A percentile compares a stretch with the other conserved stretches of the same genome.
Evolutionary conservation across 2,888 invertebrate species (phyloP).

Genomic region (Metellina segmentata): DNA sequence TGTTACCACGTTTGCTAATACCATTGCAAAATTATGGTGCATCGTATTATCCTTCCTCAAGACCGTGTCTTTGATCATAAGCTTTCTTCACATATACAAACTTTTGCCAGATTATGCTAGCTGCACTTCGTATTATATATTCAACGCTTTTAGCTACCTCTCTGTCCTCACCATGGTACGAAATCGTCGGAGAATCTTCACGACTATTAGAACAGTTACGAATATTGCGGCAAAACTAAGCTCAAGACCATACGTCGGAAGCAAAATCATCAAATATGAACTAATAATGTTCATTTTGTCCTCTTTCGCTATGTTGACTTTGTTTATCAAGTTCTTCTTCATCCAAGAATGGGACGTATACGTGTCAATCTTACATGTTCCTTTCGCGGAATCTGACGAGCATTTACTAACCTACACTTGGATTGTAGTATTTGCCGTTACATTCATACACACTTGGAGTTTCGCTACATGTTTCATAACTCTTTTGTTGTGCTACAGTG

Average conservation of each 20-base stretch:
- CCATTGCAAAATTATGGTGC: background rate
- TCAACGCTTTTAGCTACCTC: constrained; percentile 32
- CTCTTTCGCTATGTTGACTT: background rate
- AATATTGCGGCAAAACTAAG: background rate
- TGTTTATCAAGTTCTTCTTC: constrained; percentile 29
- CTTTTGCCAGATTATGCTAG: constrained; percentile 20
- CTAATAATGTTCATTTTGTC: background rate
- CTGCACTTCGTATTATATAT: constrained; percentile 10
- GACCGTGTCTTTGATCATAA: background rate
- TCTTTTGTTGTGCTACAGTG: constrained; percentile 2
- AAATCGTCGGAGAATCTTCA: constrained; percentile 9
- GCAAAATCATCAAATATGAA: constrained; percentile 31
- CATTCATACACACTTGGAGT: background rate
- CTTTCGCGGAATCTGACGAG: background rate
- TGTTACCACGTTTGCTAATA: background rate
- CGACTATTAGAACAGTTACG: background rate
- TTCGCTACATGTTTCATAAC: constrained; percentile 20
- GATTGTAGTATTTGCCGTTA: constrained; percentile 19
- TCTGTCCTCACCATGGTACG: background rate
- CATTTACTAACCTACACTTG: constrained; percentile 2
- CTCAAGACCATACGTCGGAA: constrained; percentile 7
- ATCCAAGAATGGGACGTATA: constrained; percentile 31
- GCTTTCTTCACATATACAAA: constrained; percentile 14
- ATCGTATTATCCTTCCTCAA: constrained; percentile 3
- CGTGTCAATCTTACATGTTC: background rate